phyloP scores from a whole-genome alignment of 2,113 vertebrate genomes.

The Parotia lawesii region DNA sequence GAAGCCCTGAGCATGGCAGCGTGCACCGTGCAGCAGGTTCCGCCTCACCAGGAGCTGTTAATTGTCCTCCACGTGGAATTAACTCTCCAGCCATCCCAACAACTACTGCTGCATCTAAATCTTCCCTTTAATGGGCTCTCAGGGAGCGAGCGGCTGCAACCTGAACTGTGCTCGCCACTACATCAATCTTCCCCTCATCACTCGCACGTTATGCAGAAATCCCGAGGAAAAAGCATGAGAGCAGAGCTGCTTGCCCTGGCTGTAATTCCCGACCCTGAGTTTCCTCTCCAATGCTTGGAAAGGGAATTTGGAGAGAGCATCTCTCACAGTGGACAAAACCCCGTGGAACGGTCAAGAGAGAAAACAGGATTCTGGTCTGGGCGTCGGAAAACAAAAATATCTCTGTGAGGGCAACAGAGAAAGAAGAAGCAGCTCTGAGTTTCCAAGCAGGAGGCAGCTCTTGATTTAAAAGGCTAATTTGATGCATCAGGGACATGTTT shows the following conservation, averaged over 20 bases:
- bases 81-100: not conserved
- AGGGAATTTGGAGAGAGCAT: not conserved
- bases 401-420: not conserved
- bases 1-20: not conserved
- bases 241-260: not conserved
- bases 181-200: constrained; percentile 25
- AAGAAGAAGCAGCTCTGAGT: not conserved
- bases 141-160: not conserved
- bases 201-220: not conserved
- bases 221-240: not conserved
- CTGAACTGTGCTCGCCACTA: not conserved
- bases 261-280: not conserved
- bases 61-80: constrained; percentile 16
- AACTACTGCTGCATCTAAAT: not conserved
- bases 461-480: not conserved
- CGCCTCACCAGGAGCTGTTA: constrained; percentile 24
- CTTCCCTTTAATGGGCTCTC: constrained; percentile 13
- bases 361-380: not conserved
- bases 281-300: not conserved
- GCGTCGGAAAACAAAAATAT: not conserved
- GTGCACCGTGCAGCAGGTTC: accelerated
- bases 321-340: not conserved
- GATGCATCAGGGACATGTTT: not conserved
- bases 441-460: not conserved
- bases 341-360: not conserved